Percentiles rank a stretch among this genome's conserved stretches.
Evolutionary conservation across 2,888 invertebrate species (phyloP).

Genomic region (Drosophila histrio): DNA sequence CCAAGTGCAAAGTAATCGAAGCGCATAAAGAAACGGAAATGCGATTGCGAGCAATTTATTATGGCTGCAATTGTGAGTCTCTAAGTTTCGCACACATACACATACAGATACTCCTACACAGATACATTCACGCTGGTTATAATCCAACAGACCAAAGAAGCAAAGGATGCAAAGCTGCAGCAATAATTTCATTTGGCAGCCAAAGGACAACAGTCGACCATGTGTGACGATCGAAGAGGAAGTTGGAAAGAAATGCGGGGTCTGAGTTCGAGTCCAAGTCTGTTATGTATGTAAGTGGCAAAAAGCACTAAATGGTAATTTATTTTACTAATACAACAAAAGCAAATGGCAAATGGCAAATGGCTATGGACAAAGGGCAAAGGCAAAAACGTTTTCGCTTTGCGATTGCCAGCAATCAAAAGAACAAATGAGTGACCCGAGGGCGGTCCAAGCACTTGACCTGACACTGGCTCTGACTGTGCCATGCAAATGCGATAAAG

Average conservation of each 20-base stretch:
- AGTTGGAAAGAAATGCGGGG: background rate
- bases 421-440: slow-evolving; percentile 75
- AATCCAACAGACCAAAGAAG: slow-evolving; percentile 61
- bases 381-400: slow-evolving; percentile 64
- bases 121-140: slow-evolving; percentile 46
- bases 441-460: slow-evolving; percentile 68
- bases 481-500: slow-evolving; percentile 75
- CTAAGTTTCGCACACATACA: slow-evolving; percentile 17
- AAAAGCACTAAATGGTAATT: slow-evolving; percentile 79
- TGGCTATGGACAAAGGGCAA: slow-evolving; percentile 36
- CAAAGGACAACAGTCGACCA: slow-evolving; percentile 73
- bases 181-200: slow-evolving; percentile 77
- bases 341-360: slow-evolving; percentile 38
- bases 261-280: background rate
- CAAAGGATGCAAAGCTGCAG: slow-evolving; percentile 70
- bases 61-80: slow-evolving; percentile 71
- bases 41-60: slow-evolving; percentile 80
- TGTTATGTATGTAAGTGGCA: slow-evolving; percentile 57
- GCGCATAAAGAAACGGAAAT: slow-evolving; percentile 77
- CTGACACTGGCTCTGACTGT: slow-evolving; percentile 31
- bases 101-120: slow-evolving; percentile 4
- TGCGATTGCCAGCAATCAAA: slow-evolving; percentile 68
- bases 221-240: slow-evolving; percentile 57
- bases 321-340: slow-evolving; percentile 79
- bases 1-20: slow-evolving; percentile 71